A percentile compares a stretch with the other conserved stretches of the same genome.
These are phyloP conservation scores for Nipponacmea schrenckii DNA, from an alignment of 2,888 invertebrate genomes.

Conservation along the genomic window DNA sequence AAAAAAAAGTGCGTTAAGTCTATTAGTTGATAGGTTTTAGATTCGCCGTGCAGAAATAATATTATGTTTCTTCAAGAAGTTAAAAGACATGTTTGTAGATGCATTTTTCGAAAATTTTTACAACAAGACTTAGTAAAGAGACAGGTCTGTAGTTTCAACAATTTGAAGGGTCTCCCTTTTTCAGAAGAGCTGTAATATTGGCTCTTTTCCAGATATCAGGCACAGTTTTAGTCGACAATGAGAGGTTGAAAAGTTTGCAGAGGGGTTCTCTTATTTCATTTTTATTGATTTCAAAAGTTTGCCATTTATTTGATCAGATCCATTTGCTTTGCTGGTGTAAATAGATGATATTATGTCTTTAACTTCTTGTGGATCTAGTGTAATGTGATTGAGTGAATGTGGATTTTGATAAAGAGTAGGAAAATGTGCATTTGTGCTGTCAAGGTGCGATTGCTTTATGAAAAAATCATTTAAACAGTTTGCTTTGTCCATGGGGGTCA, in stretches of 20 bases:
- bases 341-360: too few relatives aligned
- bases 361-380: too few relatives aligned
- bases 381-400: too few relatives aligned
- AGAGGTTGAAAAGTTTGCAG: background rate
- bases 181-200: background rate
- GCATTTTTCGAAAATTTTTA: background rate
- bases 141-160: background rate
- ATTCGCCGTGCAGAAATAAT: background rate
- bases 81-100: slow-evolving; percentile 1
- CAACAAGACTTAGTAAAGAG: background rate
- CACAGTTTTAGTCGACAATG: background rate
- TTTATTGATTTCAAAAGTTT: too few relatives aligned
- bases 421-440: too few relatives aligned
- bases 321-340: too few relatives aligned
- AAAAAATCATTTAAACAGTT: too few relatives aligned
- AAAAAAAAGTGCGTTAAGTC: background rate
- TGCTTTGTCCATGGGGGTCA: too few relatives aligned
- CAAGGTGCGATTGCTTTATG: too few relatives aligned
- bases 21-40: too few relatives aligned
- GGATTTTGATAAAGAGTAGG: too few relatives aligned
- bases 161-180: background rate
- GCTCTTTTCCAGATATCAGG: background rate
- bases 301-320: too few relatives aligned
- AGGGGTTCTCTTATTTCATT: background rate
- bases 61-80: background rate